Evolutionary conservation across 1,140 invertebrate species (phyloP), one percentile per base, ranked within the genome.

Genomic region (Drosophila miranda): DNA sequence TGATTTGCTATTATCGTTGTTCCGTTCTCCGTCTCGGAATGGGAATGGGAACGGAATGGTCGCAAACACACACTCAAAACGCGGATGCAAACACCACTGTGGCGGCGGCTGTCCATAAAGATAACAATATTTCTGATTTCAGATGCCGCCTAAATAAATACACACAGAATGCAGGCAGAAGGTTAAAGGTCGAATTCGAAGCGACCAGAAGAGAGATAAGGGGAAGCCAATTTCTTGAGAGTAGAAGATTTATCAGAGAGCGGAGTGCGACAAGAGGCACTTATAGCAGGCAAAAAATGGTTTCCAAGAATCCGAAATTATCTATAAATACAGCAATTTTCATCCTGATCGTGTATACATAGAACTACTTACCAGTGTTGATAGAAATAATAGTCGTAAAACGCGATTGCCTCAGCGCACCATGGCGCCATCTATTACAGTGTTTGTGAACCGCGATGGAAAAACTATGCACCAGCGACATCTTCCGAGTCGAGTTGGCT

Each of bases 81-180:
- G 44, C 66, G 63, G 63, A 68, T 68, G 66, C 48, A 56, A 68
- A 56, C 51, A 69, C 48, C 28, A 26, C 23, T 26, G 44, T 14
- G 38, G 44, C 51, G 34, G 11, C 34, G 34, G 11, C 34, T 38
- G 34, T 11, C 63, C 26, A n/a, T 46, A 34, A 45, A 67, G 66
- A 69, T 69, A 69, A 69, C n/a, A 68, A 38, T 13, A 26, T 44
- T 69, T 21, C 42, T 50, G 46, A 64, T 44, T 38, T 13, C 23
- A 51, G 23, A 50, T 14, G 49, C 26, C 56, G 66, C 43, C 30
- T 57, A 63, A 57, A 48, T 41, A 23, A 50, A 68, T 9, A 68
- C 30, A 54, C 34, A 7, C 26, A 28, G 61, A 43, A 67, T 28
- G 64, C 49, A 42, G 49, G 30, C 19, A 19, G 19, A 19, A 5